Evolutionary conservation across 2,888 invertebrate genomes (phyloP).

Genomic region (Lordiphosa fenestrarum): DNA sequence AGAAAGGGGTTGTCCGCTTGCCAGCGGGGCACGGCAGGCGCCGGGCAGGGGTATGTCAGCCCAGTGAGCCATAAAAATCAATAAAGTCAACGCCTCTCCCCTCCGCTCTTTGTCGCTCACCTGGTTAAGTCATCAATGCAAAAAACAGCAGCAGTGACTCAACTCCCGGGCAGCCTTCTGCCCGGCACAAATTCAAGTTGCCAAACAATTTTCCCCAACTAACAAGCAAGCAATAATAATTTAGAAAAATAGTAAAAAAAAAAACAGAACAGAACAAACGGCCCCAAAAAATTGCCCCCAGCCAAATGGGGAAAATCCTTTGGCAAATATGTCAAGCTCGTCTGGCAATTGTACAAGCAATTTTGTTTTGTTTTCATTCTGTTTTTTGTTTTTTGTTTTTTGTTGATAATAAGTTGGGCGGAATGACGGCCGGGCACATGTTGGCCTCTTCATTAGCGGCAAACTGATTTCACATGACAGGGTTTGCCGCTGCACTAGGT

Average conservation of each 20-base stretch:
- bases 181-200: constrained; percentile 25
- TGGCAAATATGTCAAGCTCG: constrained; percentile 53
- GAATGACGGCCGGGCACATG: constrained; percentile 15
- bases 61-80: constrained; percentile 71
- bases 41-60: constrained; percentile 2
- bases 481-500: background rate
- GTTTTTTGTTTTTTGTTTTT: too few relatives aligned
- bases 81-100: constrained; percentile 51
- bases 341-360: constrained; percentile 50
- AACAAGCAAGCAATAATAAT: constrained; percentile 37
- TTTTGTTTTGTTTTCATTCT: constrained; percentile 2
- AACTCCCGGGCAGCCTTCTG: constrained; percentile 3
- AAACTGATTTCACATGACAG: constrained; percentile 27
- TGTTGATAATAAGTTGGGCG: background rate
- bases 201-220: constrained; percentile 33
- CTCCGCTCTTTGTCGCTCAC: constrained; percentile 37
- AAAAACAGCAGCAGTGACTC: constrained; percentile 6
- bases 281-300: background rate
- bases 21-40: constrained; percentile 12
- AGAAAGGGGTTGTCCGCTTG: constrained; percentile 50
- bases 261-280: too few relatives aligned
- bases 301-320: constrained; percentile 31
- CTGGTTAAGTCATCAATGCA: constrained; percentile 47
- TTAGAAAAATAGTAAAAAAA: constrained; percentile 18
- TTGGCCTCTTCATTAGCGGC: constrained; percentile 61